Evolutionary conservation across 2,888 invertebrate genomes (phyloP), one percentile per base, ranked within the genome.

Genomic region (Drosophila kambysellisi): DNA sequence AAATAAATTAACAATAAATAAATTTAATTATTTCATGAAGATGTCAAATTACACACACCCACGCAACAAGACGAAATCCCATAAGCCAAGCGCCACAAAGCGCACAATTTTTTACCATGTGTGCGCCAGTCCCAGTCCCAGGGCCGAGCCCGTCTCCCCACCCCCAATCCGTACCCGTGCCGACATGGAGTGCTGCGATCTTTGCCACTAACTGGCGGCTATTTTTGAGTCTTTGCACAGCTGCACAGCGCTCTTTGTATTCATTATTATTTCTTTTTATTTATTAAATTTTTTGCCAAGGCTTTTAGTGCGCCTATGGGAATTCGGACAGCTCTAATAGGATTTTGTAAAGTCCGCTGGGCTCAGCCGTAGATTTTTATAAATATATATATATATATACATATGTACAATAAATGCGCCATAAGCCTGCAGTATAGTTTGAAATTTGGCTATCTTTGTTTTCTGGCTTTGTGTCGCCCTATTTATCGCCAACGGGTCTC

Each of bases 11-110:
- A 90, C 76, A 90, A 89, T 82, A 89, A 91, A 91, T 89, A 87
- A 87, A 87, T 89, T 87, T 90, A 89, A 91, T 90, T 89, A 90
- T 91, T 91, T 83, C 91, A 91, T 89, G 79, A 91, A 91, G 89
- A 84, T 84, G 90, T 89, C 89, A 90, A 90, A 88, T 89, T 91
- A 90, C 82, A 83, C 84, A 82, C 91, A 84, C 84, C 83, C 89
- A 84, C 81, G 63, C 70, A 72, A 75, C 48, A 64, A 68, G 76
- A 57, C 79, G 69, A 79, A 71, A 82, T 79, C 68, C 86, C 67
- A 63, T 52, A 67, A 75, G 59, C 64, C 66, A 81, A 63, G 32
- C 63, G 57, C 58, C 46, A 58, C 65, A 52, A 53, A 61, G 25
- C 61, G 17, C 65, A 73, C 77, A 78, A 73, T 41, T 79, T 68